Base-by-base conservation (phyloP, 1,140 invertebrate genomes). In the Lepidurus arcticus region DNA sequence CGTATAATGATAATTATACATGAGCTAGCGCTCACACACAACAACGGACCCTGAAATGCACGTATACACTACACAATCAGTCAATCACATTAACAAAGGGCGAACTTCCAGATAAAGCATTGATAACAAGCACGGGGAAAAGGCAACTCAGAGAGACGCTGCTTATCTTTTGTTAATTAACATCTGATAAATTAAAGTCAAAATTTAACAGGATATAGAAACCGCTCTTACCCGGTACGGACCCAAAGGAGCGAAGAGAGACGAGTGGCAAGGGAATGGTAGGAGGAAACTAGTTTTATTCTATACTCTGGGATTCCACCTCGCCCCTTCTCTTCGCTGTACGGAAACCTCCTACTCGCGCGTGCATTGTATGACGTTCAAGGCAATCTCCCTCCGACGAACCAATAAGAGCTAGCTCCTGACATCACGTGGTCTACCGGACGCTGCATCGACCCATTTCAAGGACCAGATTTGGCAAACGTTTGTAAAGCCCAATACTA, bases 241-340 rank as follows among this genome's bases (percentile, higher is more conserved):
- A 65, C 53, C 21, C 53, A 13, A 65, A 65, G 9, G 53, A 65
- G 53, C 16, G 53, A 65, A 65, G 53, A 65, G 53, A 65, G 53
- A 65, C 53, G 53, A 65, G 53, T 65, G 53, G 53, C 53, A 65
- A 65, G 21, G 53, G 53, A 34, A 65, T 65, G 53, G 16, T n/a
- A 65, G n/a, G 21, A 9, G 53, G 53, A 65, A 65, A 65, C 53
- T 65, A 65, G 53, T 65, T 65, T 65, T 65, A 65, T 65, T 65
- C 53, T 65, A 65, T 65, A 21, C 1, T 21, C 21, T n/a, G 53
- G 16, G 53, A 21, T 13, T 7, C 53, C 53, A 65, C 53, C 53
- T 65, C 53, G 34, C 34, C 34, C 53, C 53, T 13, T 65, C 21
- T 65, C 53, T 21, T 21, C 13, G 53, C 53, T 65, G 16, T 21